These are phyloP conservation scores for Percopsis omiscomaycus DNA, from an alignment of 2,797 vertebrate genomes.

Conservation along the genomic window DNA sequence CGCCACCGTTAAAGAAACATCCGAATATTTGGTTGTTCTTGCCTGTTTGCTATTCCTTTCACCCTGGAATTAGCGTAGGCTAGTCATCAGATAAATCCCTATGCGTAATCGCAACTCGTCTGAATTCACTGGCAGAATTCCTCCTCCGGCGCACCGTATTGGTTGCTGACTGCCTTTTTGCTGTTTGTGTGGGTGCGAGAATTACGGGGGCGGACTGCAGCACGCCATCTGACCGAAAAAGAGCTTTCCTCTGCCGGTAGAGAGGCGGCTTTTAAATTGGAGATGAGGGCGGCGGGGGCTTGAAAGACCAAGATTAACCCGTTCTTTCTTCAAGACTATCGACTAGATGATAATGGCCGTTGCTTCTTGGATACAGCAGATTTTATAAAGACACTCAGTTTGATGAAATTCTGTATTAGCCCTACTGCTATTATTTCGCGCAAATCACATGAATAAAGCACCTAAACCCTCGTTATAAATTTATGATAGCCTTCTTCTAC, in stretches of 20 bases:
- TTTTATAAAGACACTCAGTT: not conserved
- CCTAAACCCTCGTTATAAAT: too few relatives aligned
- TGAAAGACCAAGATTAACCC: constrained; percentile 68
- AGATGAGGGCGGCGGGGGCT: constrained; percentile 71
- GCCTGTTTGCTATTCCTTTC: constrained; percentile 50
- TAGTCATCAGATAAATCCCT: constrained; percentile 59
- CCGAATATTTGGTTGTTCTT: constrained; percentile 29
- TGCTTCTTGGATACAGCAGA: constrained; percentile 27
- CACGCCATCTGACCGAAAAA: constrained; percentile 87
- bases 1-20: constrained; percentile 16
- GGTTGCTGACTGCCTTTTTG: constrained; percentile 81
- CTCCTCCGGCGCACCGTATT: constrained; percentile 81
- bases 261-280: constrained; percentile 78
- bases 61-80: constrained; percentile 56
- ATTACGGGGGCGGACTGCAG: constrained; percentile 85
- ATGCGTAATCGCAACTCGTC: constrained; percentile 60
- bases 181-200: constrained; percentile 85
- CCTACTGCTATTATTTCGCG: too few relatives aligned
- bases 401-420: not conserved
- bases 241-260: constrained; percentile 84
- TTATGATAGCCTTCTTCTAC: too few relatives aligned
- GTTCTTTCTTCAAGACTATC: constrained; percentile 57
- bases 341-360: not conserved
- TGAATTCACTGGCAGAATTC: constrained; percentile 79
- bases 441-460: too few relatives aligned